Conservation (phyloP, 2,113 vertebrate genomes). For the Alethe castanea region DNA sequence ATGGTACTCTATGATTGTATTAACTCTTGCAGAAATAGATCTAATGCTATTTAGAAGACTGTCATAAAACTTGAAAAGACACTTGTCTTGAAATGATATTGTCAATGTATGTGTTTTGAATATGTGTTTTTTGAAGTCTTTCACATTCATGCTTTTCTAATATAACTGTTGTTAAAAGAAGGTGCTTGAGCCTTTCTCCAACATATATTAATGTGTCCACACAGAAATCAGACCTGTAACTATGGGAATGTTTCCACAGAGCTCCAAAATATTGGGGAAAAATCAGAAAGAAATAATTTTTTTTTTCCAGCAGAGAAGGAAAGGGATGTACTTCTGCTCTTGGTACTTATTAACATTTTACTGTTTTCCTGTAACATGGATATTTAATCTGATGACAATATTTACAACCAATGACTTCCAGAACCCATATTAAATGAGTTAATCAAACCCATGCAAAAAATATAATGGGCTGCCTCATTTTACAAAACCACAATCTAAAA, state of each 20-base stretch:
- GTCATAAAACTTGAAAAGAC: neutral
- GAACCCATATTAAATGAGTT: neutral
- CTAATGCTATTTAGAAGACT: neutral
- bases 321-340: neutral
- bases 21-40: neutral
- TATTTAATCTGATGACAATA: conserved; percentile 9
- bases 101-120: neutral
- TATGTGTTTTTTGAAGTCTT: neutral
- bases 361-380: neutral
- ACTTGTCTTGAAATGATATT: neutral
- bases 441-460: conserved; percentile 24
- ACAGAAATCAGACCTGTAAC: neutral
- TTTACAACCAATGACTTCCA: neutral
- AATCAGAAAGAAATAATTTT: neutral
- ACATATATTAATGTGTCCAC: neutral
- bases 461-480: neutral
- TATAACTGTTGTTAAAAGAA: neutral
- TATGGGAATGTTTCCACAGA: neutral
- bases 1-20: neutral
- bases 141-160: neutral
- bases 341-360: neutral
- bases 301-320: neutral
- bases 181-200: neutral
- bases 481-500: neutral
- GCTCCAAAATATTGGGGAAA: neutral